A percentile compares a stretch with the other conserved stretches of the same genome.
phyloP scores from a whole-genome alignment of 1,140 invertebrate species.

The Drosophila kepulauana region DNA sequence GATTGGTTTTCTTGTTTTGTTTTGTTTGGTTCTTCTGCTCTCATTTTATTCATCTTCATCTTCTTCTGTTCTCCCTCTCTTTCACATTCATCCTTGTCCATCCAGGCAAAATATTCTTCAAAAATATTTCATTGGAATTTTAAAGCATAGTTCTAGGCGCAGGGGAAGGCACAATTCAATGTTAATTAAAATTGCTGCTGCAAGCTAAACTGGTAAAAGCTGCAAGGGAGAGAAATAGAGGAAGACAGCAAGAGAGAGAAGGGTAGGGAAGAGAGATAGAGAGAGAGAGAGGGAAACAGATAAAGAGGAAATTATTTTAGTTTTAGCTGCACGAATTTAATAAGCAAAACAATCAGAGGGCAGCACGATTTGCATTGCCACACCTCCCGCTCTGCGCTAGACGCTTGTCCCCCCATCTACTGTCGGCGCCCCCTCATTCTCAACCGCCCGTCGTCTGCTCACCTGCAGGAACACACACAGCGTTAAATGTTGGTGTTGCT shows the following conservation, averaged over 20 bases:
- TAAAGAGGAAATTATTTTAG: slow-evolving; percentile 63
- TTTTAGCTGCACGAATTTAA: slow-evolving; percentile 74
- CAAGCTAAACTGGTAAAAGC: slow-evolving; percentile 79
- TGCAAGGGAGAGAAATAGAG: slow-evolving; percentile 37
- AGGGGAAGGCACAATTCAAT: slow-evolving; percentile 81
- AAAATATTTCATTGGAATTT: slow-evolving; percentile 80
- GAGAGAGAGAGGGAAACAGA: slow-evolving; percentile 1
- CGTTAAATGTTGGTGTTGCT: slow-evolving; percentile 64
- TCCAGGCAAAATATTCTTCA: slow-evolving; percentile 79
- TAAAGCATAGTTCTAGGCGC: slow-evolving; percentile 73
- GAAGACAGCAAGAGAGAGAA: neutral
- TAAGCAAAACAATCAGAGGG: slow-evolving; percentile 77
- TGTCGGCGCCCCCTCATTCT: neutral
- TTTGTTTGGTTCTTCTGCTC: slow-evolving; percentile 51
- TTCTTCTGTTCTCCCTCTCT: slow-evolving; percentile 12
- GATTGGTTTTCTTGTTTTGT: slow-evolving; percentile 14
- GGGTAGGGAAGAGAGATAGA: neutral
- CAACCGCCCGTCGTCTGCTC: slow-evolving; percentile 32
- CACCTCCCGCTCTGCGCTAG: slow-evolving; percentile 23
- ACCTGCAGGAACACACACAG: slow-evolving; percentile 82
- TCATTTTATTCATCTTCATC: slow-evolving; percentile 29
- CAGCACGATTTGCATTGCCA: slow-evolving; percentile 79
- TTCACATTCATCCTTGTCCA: slow-evolving; percentile 31
- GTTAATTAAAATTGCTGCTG: slow-evolving; percentile 81
- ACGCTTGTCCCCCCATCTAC: neutral